Conservation (phyloP, 92 coral and sea anemone species). For the Phenganax marumi region DNA sequence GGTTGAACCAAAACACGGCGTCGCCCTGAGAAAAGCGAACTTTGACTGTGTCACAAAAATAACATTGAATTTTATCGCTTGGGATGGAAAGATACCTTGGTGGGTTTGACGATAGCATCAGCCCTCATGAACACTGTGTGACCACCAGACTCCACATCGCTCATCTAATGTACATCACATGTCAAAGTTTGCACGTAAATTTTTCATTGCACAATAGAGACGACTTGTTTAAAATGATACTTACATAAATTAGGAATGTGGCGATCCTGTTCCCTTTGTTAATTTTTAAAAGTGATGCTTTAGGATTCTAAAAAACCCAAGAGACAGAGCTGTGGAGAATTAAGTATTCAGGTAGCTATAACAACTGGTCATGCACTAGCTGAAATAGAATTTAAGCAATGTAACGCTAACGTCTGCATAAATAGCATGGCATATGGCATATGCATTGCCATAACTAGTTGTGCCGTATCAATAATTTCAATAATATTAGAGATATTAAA, state of each 20-base stretch:
- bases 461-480: too few species aligned
- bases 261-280: slow-evolving; percentile 92
- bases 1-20: slow-evolving; percentile 78
- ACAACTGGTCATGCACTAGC: too few species aligned
- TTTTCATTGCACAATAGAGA: background rate
- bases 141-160: slow-evolving; percentile 85
- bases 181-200: background rate
- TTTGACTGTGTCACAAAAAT: background rate
- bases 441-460: too few species aligned
- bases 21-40: slow-evolving; percentile 60
- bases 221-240: slow-evolving; percentile 28
- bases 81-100: slow-evolving; percentile 44
- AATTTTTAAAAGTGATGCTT: slow-evolving; percentile 71
- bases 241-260: slow-evolving; percentile 80
- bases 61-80: background rate
- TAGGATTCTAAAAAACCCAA: slow-evolving; percentile 53
- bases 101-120: slow-evolving; percentile 68
- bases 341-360: too few species aligned
- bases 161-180: slow-evolving; percentile 61
- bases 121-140: slow-evolving; percentile 72
- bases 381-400: too few species aligned
- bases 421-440: too few species aligned
- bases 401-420: too few species aligned
- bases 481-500: too few species aligned
- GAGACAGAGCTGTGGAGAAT: too few species aligned